Conservation (phyloP, 1,140 invertebrate genomes). For the Protaetia brevitarsis region DNA sequence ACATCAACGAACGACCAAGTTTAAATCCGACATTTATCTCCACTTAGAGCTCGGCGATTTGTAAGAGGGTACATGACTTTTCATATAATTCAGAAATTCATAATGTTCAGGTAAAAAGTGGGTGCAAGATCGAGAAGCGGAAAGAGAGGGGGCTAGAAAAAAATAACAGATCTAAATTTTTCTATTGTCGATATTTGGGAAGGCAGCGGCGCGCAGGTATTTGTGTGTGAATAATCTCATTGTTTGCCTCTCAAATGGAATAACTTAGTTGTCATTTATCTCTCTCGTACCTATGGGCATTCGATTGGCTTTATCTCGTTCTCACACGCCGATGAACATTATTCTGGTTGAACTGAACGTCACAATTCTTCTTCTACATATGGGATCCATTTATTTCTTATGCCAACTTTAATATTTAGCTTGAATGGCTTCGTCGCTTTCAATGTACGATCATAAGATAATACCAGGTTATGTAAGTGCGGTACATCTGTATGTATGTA, state of each 20-base stretch:
- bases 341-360: conserved; percentile 4
- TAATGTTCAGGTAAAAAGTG: conserved; percentile 34
- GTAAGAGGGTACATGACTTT: conserved; percentile 35
- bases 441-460: neutral
- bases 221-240: conserved; percentile 37
- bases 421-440: neutral
- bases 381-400: conserved; percentile 9
- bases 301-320: conserved; percentile 26
- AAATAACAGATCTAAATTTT: conserved; percentile 34
- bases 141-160: conserved; percentile 27
- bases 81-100: conserved; percentile 33
- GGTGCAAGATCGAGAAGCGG: conserved; percentile 21
- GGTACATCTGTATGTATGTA: neutral
- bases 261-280: conserved; percentile 28
- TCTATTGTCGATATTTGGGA: conserved; percentile 31
- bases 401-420: conserved; percentile 10
- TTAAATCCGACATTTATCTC: conserved; percentile 23
- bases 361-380: conserved; percentile 1
- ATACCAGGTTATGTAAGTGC: neutral
- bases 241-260: conserved; percentile 27
- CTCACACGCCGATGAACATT: conserved; percentile 24
- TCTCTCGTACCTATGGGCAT: conserved; percentile 21
- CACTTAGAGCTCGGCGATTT: conserved; percentile 19
- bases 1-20: neutral
- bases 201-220: conserved; percentile 30